A percentile compares a stretch with the other conserved stretches of the same genome.
These are phyloP conservation scores for Paracanthobrama guichenoti DNA, from an alignment of 2,113 vertebrate genomes.

Conservation along the genomic window DNA sequence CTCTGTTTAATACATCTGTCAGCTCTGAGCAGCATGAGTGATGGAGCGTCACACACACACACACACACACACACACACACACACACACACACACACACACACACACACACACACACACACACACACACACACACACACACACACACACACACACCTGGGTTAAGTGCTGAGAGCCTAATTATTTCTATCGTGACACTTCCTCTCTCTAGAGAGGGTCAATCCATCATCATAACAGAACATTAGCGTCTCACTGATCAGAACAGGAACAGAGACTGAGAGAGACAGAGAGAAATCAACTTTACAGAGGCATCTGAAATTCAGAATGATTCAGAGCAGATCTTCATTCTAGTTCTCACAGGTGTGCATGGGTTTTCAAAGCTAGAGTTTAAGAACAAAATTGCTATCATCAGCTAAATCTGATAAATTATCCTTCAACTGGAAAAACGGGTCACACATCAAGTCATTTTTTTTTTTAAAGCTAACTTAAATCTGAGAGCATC, in stretches of 20 bases:
- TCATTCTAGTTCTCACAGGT: neutral
- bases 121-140: neutral
- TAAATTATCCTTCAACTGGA: neutral
- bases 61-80: neutral
- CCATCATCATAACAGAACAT: constrained; percentile 74
- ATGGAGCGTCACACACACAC: neutral
- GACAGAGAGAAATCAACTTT: constrained; percentile 16
- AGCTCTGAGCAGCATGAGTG: neutral
- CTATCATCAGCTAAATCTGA: neutral
- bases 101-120: neutral
- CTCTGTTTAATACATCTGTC: constrained; percentile 35
- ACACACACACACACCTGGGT: neutral
- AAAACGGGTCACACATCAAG: neutral
- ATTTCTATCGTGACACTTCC: constrained; percentile 73
- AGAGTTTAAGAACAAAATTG: neutral
- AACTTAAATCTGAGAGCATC: too few species aligned
- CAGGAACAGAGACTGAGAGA: constrained; percentile 60
- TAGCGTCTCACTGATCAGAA: constrained; percentile 64
- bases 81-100: neutral
- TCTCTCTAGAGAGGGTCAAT: constrained; percentile 68
- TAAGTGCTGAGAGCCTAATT: constrained; percentile 71
- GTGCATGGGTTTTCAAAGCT: neutral
- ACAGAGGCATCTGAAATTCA: neutral
- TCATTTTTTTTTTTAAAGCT: too few species aligned
- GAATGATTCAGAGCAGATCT: neutral